Base-by-base conservation (phyloP, 2,888 invertebrate genomes). In the Perithous albicinctus region DNA sequence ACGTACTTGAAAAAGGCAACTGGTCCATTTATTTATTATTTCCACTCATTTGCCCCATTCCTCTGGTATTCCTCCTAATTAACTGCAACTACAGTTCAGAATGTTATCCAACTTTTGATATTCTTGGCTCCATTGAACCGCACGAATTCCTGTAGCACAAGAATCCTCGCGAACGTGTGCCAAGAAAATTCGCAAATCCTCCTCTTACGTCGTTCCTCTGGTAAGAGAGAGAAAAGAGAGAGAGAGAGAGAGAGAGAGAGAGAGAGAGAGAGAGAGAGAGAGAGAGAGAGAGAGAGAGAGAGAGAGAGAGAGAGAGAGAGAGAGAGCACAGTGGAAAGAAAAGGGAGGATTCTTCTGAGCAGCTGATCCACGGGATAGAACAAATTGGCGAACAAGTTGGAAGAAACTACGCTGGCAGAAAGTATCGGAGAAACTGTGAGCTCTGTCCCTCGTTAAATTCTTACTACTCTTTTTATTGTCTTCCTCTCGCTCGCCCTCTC, bases 301-400 rank as follows among this genome's bases (percentile, higher is more conserved):
- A n/a, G n/a, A n/a, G n/a, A n/a, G n/a, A n/a, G n/a, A n/a, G n/a
- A n/a, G n/a, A n/a, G n/a, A n/a, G n/a, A n/a, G n/a, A n/a, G 46
- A n/a, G 29, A 29, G 15, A 18, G 2, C 18, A 20, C 32, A 12
- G 29, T 66, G 15, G 18, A 59, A 46, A 59, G 15, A 59, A 72
- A 59, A 32, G 46, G 32, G 20, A 26, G 59, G 12, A 20, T 56
- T 56, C 4, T 46, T 1, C 23, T 0, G 43, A 64, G 64, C 38
- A 74, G 38, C 74, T 64, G 74, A 54, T 54, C 74, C 54, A 18
- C 32, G 59, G 75, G 75, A 46, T 46, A 20, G 46, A 75, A 75
- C 54, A 66, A 66, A 75, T 59, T 75, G 46, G 59, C 20, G 75
- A 75, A 66, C 41, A 54, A 75, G 74, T 75, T 29, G 54, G 54